Conservation (phyloP, 2,888 invertebrate species). For the Nebria brevicollis region DNA sequence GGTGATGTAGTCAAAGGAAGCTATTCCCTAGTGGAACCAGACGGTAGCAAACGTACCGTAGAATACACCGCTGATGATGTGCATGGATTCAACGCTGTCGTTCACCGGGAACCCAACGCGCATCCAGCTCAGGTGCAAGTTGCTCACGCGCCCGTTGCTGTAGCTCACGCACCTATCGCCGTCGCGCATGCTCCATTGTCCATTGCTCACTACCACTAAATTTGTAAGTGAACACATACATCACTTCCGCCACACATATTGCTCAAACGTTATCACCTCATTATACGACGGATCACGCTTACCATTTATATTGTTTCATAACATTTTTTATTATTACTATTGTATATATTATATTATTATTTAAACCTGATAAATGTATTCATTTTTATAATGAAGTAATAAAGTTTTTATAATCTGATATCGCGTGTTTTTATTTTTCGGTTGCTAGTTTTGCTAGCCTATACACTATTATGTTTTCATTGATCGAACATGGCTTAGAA, state of each 20-base stretch:
- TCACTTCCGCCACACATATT: conserved; percentile 3
- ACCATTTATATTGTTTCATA: conserved; percentile 22
- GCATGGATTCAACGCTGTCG: conserved; percentile 42
- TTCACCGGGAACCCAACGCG: conserved; percentile 40
- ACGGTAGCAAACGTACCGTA: conserved; percentile 38
- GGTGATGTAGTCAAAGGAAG: conserved; percentile 45
- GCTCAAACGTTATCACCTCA: conserved; percentile 30
- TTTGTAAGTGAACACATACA: neutral
- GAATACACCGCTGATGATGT: conserved; percentile 44
- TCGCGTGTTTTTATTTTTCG: neutral
- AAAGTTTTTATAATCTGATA: conserved; percentile 27
- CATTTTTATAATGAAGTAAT: conserved; percentile 26
- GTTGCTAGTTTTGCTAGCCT: neutral
- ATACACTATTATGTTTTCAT: neutral
- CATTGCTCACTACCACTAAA: conserved; percentile 43
- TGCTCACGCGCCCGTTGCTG: conserved; percentile 59
- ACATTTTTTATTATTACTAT: conserved; percentile 31
- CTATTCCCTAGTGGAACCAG: conserved; percentile 41
- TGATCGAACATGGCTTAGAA: too few species aligned
- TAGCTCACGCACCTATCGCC: conserved; percentile 48
- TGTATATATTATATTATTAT: conserved; percentile 21
- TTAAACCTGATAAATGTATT: conserved; percentile 4
- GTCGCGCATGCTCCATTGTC: conserved; percentile 51
- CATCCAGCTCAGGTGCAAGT: conserved; percentile 49
- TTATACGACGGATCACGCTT: conserved; percentile 27